Percentiles rank a stretch among this genome's conserved stretches.
These are phyloP conservation scores for Harpegnathos saltator DNA, from an alignment of 1,140 invertebrate genomes.

Conservation along the genomic window DNA sequence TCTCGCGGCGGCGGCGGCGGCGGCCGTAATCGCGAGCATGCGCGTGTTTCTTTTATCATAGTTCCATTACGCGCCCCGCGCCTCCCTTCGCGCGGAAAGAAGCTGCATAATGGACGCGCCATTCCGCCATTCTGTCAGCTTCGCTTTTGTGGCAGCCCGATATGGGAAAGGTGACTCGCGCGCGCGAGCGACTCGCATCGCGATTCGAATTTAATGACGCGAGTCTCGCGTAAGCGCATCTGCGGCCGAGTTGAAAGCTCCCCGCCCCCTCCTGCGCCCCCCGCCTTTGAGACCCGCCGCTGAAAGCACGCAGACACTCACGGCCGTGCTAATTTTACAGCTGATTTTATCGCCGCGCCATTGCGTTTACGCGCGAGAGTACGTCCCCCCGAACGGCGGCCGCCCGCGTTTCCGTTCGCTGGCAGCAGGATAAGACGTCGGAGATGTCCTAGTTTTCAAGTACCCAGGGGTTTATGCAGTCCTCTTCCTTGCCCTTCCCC, in stretches of 20 bases:
- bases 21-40: background rate
- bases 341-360: too few relatives aligned
- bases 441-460: conserved; percentile 42
- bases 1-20: too few relatives aligned
- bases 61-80: background rate
- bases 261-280: background rate
- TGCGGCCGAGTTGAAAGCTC: conserved; percentile 33
- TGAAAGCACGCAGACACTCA: conserved; percentile 36
- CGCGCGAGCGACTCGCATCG: conserved; percentile 23
- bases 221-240: conserved; percentile 8
- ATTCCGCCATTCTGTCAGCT: background rate
- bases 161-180: conserved; percentile 3
- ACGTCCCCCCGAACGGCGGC: background rate
- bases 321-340: conserved; percentile 33
- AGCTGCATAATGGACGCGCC: conserved; percentile 1
- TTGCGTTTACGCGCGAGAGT: too few relatives aligned
- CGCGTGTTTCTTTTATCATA: conserved; percentile 25
- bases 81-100: background rate
- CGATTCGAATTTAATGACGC: conserved; percentile 54
- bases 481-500: too few relatives aligned
- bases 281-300: background rate
- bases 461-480: conserved; percentile 22
- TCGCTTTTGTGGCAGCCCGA: background rate
- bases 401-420: background rate
- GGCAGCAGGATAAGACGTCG: conserved; percentile 20